Conservation (phyloP, 2,797 vertebrate species). For the Basileuterus tristriatus region DNA sequence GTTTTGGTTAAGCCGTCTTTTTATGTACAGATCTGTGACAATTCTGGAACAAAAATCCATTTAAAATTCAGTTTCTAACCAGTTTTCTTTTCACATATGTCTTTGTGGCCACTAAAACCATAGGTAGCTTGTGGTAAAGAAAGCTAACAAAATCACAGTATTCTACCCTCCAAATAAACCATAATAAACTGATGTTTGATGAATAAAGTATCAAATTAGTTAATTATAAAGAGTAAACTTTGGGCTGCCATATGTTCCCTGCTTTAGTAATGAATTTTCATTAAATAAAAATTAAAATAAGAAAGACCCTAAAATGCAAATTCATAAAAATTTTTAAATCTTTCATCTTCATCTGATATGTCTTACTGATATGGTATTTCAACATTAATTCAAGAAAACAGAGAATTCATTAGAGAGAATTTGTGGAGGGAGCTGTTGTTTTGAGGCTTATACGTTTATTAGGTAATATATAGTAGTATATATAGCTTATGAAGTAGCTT, state of each 20-base stretch:
- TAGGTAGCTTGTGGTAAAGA: background rate
- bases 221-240: background rate
- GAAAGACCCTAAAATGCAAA: background rate
- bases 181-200: background rate
- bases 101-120: background rate
- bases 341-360: background rate
- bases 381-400: background rate
- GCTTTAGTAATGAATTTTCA: background rate
- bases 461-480: background rate
- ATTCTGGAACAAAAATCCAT: background rate
- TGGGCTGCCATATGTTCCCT: rapidly evolving
- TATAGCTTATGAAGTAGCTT: background rate
- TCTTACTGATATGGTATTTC: background rate
- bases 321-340: rapidly evolving
- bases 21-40: background rate
- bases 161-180: background rate
- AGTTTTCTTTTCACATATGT: background rate
- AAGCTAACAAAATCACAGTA: background rate
- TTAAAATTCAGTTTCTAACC: background rate
- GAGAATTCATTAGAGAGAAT: background rate
- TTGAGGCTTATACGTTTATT: background rate
- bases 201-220: background rate
- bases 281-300: background rate
- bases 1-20: background rate
- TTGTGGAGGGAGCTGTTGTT: background rate